phyloP scores from a whole-genome alignment of 92 coral and sea anemone genomes.

The Zoanthus sociatus region DNA sequence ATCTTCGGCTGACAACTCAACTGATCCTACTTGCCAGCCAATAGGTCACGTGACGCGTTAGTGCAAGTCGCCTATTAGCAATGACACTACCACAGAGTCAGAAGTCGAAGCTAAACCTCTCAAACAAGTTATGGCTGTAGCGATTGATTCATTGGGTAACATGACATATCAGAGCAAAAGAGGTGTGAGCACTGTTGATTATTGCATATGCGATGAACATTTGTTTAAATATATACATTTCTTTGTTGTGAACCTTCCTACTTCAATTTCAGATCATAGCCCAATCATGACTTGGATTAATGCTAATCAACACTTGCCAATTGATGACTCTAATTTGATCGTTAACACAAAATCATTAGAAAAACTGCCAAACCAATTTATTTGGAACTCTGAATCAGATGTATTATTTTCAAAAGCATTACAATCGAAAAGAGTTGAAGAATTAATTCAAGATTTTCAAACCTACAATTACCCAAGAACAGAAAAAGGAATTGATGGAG shows the following conservation, averaged over 20 bases:
- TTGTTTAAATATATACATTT: conserved; percentile 5
- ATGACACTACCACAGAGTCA: too few relatives aligned
- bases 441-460: conserved; percentile 25
- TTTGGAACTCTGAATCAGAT: conserved; percentile 40
- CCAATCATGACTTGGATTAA: conserved; percentile 38
- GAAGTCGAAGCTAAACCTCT: too few relatives aligned
- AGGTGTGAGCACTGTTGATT: conserved; percentile 50
- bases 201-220: conserved; percentile 40
- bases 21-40: too few relatives aligned
- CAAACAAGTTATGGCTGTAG: too few relatives aligned
- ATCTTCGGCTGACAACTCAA: too few relatives aligned
- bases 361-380: conserved; percentile 45
- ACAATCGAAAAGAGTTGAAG: conserved; percentile 24
- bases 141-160: conserved; percentile 53
- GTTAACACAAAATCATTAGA: neutral
- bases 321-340: neutral
- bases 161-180: conserved; percentile 51
- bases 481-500: conserved; percentile 36
- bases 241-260: conserved; percentile 54
- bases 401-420: conserved; percentile 18
- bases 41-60: too few relatives aligned
- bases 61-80: too few relatives aligned
- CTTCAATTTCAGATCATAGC: conserved; percentile 50
- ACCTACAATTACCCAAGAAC: neutral
- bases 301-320: neutral